Conservation (phyloP, 2,113 vertebrate genomes). For the Chrysochloris asiatica region DNA sequence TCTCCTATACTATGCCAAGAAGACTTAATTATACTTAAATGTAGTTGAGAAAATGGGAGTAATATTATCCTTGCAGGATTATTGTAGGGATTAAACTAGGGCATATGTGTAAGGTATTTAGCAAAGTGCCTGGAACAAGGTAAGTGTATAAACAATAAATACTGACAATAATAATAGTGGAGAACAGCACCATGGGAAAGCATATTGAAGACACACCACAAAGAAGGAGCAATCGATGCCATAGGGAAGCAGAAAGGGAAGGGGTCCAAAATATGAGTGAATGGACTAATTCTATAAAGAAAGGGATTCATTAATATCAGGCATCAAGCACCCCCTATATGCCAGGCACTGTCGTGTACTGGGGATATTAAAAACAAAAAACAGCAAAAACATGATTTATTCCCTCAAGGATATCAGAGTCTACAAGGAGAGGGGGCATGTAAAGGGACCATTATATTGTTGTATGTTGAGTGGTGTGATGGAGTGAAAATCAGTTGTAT, state of each 20-base stretch:
- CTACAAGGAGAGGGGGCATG: neutral
- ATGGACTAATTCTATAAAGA: neutral
- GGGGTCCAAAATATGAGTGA: neutral
- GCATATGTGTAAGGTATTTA: neutral
- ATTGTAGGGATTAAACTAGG: neutral
- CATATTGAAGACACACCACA: neutral
- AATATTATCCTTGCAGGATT: neutral
- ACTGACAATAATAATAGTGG: neutral
- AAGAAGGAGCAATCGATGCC: neutral
- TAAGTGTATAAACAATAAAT: neutral
- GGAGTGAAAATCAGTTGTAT: neutral
- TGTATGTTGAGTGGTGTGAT: neutral
- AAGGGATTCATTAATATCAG: neutral
- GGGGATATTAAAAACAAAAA: neutral
- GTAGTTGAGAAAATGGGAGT: neutral
- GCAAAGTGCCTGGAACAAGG: neutral
- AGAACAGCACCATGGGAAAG: neutral
- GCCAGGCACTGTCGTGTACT: neutral
- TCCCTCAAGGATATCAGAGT: neutral
- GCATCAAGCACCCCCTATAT: neutral
- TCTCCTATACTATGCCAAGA: neutral
- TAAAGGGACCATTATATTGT: neutral
- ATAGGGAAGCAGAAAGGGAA: neutral
- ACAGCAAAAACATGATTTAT: neutral
- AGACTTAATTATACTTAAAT: neutral